A percentile compares a stretch with the other conserved stretches of the same genome.
These are phyloP conservation scores for Sturmia bella DNA, from an alignment of 2,888 invertebrate genomes.

Conservation along the genomic window DNA sequence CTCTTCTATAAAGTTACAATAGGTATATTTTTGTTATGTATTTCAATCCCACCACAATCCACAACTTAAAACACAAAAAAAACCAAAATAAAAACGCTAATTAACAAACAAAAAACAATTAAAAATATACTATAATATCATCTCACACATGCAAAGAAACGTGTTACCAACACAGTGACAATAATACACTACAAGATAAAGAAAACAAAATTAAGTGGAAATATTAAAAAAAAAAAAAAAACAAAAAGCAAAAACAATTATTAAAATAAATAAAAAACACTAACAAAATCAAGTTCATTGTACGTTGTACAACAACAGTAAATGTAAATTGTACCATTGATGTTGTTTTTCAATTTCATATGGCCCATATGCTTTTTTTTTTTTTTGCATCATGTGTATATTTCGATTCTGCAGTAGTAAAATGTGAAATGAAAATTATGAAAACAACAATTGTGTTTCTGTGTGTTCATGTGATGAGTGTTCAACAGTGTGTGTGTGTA, in stretches of 20 bases:
- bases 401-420: constrained; percentile 21
- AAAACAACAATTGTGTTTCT: not conserved
- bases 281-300: constrained; percentile 64
- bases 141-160: constrained; percentile 3
- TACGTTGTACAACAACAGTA: constrained; percentile 52
- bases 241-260: constrained; percentile 11
- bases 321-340: constrained; percentile 46
- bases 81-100: constrained; percentile 46
- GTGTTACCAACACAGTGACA: not conserved
- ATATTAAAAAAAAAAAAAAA: constrained; percentile 46
- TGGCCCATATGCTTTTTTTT: not conserved
- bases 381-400: not conserved
- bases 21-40: not conserved
- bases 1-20: constrained; percentile 2
- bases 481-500: not conserved
- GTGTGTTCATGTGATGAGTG: not conserved
- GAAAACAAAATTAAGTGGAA: constrained; percentile 50
- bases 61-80: constrained; percentile 21
- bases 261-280: constrained; percentile 28
- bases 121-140: constrained; percentile 34
- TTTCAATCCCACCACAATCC: not conserved
- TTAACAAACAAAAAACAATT: constrained; percentile 61
- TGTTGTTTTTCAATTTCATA: constrained; percentile 17
- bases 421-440: constrained; percentile 43
- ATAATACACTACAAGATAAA: constrained; percentile 3